phyloP scores from a whole-genome alignment of 2,797 vertebrate genomes.

The Aselliscus stoliczkanus region DNA sequence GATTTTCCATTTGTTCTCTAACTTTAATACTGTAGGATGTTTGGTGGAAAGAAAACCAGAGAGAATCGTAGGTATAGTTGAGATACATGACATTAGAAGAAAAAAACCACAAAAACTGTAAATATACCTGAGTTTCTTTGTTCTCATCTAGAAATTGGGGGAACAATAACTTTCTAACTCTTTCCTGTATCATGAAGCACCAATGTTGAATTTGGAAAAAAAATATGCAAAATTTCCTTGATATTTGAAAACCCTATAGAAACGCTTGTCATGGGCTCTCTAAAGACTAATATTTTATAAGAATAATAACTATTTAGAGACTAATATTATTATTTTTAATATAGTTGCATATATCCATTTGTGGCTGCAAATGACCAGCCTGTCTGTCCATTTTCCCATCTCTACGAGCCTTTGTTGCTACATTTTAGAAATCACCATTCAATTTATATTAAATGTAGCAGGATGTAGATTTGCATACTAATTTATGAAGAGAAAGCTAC shows the following conservation, averaged over 20 bases:
- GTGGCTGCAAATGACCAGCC: background rate
- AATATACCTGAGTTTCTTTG: background rate
- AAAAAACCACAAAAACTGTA: background rate
- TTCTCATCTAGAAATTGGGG: background rate
- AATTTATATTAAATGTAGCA: background rate
- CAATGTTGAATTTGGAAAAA: background rate
- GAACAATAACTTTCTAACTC: background rate
- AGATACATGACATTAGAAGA: background rate
- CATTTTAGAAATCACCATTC: background rate
- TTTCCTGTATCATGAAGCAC: background rate
- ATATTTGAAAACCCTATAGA: background rate
- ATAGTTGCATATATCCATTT: background rate
- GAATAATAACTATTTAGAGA: too few species aligned
- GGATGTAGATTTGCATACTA: background rate
- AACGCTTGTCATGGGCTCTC: background rate
- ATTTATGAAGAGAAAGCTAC: background rate
- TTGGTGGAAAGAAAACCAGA: background rate
- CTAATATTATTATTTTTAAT: background rate
- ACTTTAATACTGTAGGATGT: background rate
- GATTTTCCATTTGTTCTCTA: background rate
- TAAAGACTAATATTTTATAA: too few species aligned
- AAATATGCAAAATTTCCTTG: background rate
- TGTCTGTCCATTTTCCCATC: background rate
- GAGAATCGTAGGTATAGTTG: background rate
- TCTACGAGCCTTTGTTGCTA: background rate